Base-by-base conservation (phyloP, 1,140 invertebrate genomes). In the Drosophila arawakana region DNA sequence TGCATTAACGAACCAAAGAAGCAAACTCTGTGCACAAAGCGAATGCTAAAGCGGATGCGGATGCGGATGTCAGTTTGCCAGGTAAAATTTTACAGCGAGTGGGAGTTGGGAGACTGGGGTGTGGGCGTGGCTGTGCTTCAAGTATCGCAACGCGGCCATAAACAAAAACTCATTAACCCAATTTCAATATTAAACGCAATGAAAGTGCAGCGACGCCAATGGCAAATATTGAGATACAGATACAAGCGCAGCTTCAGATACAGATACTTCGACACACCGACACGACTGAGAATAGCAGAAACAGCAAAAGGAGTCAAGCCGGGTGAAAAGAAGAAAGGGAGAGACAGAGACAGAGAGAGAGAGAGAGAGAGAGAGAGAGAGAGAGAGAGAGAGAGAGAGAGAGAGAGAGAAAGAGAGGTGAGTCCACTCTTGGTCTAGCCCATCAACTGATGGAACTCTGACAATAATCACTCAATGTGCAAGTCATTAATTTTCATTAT, bases 81-180 rank as follows among this genome's bases (percentile, higher is more conserved):
- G 43, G 43, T 35, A 18, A 37, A 44, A 60, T 49, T 34, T 49
- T 21, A 41, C 10, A 52, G 39, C 2, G 25, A 13, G 49, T 37
- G 8, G 57, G 59, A 7, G 21, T 34, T 3, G 30, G 8, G 13
- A 37, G n/a, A 47, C 25, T 43, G 52, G 57, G 8, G 18, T 61
- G 25, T 65, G 60, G 66, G 46, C 52, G 46, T 68, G 54, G 34
- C 13, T 11, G 21, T 8, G 50, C 49, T 25, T 37, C 46, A 46
- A 68, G 73, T 46, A 65, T 52, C 35, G 73, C 52, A 39, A 37
- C 46, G 59, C 58, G 54, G 71, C 75, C 76, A 81, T 88, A 88
- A 85, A 88, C 82, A 85, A 88, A 85, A 85, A 88, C 82, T 88
- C 83, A 86, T 85, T 85, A 85, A 85, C 82, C 82, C 82, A 86